These are phyloP conservation scores for Atherinosoma microstoma DNA, from an alignment of 2,797 vertebrate genomes.

Conservation along the genomic window DNA sequence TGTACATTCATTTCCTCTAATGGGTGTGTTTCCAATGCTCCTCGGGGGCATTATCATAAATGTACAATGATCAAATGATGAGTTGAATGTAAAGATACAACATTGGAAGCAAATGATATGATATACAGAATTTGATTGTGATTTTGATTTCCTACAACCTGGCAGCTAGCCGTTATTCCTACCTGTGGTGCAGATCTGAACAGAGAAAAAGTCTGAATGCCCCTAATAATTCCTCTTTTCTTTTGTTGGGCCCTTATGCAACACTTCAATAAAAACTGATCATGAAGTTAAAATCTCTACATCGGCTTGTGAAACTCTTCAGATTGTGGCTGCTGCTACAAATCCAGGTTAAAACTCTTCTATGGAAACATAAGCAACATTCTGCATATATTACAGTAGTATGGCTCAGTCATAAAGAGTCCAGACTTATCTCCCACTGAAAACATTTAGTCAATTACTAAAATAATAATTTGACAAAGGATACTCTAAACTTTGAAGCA, in stretches of 20 bases:
- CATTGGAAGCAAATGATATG: too few relatives aligned
- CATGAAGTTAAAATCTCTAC: not conserved
- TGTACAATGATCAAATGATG: too few relatives aligned
- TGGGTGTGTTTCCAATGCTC: not conserved
- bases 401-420: too few relatives aligned
- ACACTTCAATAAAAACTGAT: not conserved
- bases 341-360: not conserved
- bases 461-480: not conserved
- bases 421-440: not conserved
- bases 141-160: not conserved
- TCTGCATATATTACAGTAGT: too few relatives aligned
- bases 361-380: too few relatives aligned
- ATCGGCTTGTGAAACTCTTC: not conserved
- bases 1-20: not conserved
- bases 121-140: too few relatives aligned
- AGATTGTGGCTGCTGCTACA: too few relatives aligned
- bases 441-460: not conserved
- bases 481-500: not conserved
- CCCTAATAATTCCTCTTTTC: not conserved
- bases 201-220: not conserved
- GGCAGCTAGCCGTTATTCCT: not conserved
- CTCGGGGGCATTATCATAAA: too few relatives aligned
- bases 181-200: not conserved
- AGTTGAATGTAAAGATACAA: too few relatives aligned
- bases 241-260: not conserved